A percentile compares a stretch with the other conserved stretches of the same genome.
phyloP scores from a whole-genome alignment of 2,113 vertebrate species.

The Pseudopodoces humilis region DNA sequence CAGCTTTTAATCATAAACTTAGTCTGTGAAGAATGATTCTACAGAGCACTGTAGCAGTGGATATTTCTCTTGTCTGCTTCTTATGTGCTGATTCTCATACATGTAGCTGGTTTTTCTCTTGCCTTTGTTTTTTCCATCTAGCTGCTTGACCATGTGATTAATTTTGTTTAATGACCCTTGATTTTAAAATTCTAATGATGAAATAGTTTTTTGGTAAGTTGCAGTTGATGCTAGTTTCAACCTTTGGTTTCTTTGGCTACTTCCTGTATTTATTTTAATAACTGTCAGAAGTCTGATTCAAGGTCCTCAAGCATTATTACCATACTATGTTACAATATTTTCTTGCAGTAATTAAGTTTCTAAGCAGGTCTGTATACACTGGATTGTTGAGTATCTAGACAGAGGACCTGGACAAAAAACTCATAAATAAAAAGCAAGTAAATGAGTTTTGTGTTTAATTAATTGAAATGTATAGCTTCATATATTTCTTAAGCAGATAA shows the following conservation, averaged over 20 bases:
- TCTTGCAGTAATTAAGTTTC: background rate
- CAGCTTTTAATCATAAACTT: background rate
- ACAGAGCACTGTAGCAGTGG: fast-evolving
- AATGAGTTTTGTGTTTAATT: background rate
- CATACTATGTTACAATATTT: background rate
- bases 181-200: background rate
- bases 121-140: background rate
- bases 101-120: background rate
- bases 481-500: background rate
- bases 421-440: background rate
- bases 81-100: background rate
- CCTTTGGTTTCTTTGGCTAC: background rate
- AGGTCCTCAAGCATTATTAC: background rate
- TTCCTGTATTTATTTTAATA: background rate
- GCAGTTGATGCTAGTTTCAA: background rate
- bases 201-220: background rate
- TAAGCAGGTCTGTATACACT: background rate
- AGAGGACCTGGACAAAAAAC: background rate
- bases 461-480: background rate
- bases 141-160: background rate
- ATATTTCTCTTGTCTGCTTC: background rate
- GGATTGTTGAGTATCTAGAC: background rate
- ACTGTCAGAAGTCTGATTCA: background rate
- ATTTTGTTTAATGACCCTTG: background rate
- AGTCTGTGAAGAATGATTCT: background rate